Conservation (phyloP, 2,113 vertebrate genomes). For the Taurulus bubalis region DNA sequence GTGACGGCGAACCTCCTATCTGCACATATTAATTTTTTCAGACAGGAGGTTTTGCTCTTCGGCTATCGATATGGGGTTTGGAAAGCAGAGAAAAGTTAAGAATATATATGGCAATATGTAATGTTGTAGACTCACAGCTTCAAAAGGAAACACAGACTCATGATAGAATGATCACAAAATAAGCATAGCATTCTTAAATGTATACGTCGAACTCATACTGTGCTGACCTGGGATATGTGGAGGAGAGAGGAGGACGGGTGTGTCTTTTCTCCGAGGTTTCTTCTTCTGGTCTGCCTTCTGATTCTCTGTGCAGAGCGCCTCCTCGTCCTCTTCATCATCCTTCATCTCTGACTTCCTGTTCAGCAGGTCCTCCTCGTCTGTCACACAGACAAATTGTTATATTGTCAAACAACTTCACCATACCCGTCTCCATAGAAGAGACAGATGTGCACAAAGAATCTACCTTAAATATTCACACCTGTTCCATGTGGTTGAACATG, state of each 20-base stretch:
- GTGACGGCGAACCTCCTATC: not conserved
- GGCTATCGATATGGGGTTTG: not conserved
- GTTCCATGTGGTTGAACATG: not conserved
- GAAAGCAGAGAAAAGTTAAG: not conserved
- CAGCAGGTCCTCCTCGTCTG: slow-evolving; percentile 39
- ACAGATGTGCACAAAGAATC: not conserved
- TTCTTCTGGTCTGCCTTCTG: slow-evolving; percentile 84
- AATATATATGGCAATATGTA: not conserved
- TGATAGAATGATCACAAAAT: not conserved
- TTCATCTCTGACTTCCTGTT: slow-evolving; percentile 44
- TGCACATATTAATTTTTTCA: too few relatives aligned
- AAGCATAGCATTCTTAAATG: not conserved
- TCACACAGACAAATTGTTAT: not conserved
- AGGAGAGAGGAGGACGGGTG: slow-evolving; percentile 86
- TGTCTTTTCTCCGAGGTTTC: slow-evolving; percentile 93
- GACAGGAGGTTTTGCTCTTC: too few relatives aligned
- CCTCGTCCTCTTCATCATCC: slow-evolving; percentile 61
- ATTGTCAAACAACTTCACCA: not conserved
- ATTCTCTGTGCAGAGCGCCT: slow-evolving; percentile 31
- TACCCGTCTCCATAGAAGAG: not conserved
- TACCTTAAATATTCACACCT: not conserved
- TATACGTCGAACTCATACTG: not conserved
- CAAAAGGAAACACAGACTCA: not conserved
- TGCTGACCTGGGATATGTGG: slow-evolving; percentile 88
- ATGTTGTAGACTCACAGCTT: not conserved